Evolutionary conservation across 2,113 vertebrate genomes (phyloP).

Genomic region (Muscicapa adusta): DNA sequence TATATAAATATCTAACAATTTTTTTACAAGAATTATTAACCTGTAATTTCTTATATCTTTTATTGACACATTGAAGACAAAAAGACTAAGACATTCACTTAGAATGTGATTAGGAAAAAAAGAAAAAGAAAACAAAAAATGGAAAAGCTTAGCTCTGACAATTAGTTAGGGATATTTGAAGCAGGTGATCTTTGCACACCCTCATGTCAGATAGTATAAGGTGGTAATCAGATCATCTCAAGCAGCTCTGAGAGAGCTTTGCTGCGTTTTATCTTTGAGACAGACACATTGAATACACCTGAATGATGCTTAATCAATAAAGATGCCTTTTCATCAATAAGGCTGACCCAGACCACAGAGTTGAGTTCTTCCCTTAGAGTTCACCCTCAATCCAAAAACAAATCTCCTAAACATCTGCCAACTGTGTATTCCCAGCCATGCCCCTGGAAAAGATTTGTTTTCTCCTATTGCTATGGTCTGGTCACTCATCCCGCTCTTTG

Average conservation of each 20-base stretch:
- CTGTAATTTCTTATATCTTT: neutral
- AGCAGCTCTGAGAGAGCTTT: neutral
- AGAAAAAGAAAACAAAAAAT: neutral
- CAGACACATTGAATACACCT: neutral
- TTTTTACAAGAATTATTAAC: neutral
- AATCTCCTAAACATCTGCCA: neutral
- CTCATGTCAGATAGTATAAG: neutral
- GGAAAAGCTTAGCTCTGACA: neutral
- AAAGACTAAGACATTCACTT: neutral
- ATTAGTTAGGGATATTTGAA: neutral
- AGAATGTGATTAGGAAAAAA: neutral
- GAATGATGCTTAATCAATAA: neutral
- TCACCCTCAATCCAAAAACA: neutral
- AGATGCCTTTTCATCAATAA: neutral
- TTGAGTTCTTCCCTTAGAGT: neutral
- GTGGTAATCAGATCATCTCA: neutral
- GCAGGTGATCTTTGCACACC: neutral
- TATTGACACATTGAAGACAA: neutral
- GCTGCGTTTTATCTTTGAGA: neutral
- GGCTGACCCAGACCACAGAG: neutral
- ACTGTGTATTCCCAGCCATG: rapidly evolving
- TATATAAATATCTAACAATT: neutral
- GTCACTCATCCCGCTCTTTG: rapidly evolving
- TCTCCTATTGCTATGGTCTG: neutral
- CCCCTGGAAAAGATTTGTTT: neutral